A percentile compares a stretch with the other conserved stretches of the same genome.
phyloP scores from a whole-genome alignment of 2,113 vertebrate genomes.

The Spilogale gracilis region DNA sequence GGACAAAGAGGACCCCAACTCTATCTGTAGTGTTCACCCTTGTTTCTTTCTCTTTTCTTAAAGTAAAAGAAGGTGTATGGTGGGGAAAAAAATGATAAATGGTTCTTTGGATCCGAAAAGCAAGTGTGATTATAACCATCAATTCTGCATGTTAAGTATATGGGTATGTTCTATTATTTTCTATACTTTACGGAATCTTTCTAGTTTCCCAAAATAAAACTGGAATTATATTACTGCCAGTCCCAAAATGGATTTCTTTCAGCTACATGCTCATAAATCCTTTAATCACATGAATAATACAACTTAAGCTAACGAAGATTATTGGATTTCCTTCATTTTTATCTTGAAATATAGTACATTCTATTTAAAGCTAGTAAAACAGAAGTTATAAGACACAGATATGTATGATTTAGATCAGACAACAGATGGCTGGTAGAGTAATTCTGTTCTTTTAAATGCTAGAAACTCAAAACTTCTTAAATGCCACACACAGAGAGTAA shows the following conservation, averaged over 20 bases:
- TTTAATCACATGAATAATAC: neutral
- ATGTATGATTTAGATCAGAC: neutral
- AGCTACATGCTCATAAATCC: neutral
- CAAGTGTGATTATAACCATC: neutral
- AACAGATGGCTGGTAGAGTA: neutral
- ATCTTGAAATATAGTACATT: neutral
- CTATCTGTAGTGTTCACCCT: neutral
- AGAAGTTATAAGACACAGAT: neutral
- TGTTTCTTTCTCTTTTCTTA: neutral
- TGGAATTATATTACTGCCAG: neutral
- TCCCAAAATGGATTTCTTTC: conserved; percentile 46
- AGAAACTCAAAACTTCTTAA: conserved; percentile 43
- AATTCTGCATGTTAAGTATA: neutral
- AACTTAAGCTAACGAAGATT: neutral
- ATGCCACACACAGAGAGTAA: neutral
- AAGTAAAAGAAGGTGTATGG: neutral
- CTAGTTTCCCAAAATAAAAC: conserved; percentile 62
- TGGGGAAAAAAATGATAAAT: neutral
- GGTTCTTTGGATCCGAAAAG: conserved; percentile 14
- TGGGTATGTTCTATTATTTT: neutral
- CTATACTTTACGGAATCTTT: neutral
- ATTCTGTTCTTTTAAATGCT: conserved; percentile 11
- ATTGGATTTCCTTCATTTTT: neutral
- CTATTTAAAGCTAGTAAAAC: neutral
- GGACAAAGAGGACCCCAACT: neutral